phyloP scores from a whole-genome alignment of 30 jellyfish, hydroid and myxozoan genomes.

The Cassiopea xamachana region DNA sequence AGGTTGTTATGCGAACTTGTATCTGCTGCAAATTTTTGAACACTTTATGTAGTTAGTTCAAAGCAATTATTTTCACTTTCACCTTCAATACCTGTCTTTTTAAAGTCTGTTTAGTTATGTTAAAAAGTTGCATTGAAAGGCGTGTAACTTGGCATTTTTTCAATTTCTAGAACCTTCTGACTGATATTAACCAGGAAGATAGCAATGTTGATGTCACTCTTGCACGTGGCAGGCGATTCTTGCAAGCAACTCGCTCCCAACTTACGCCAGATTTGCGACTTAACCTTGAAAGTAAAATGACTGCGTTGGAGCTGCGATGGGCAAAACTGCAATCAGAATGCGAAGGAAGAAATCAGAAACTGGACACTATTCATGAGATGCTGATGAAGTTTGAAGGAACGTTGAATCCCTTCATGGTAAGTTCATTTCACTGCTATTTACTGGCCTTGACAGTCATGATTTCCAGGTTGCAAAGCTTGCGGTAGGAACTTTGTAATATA shows the following conservation, averaged over 20 bases:
- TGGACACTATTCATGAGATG: conserved; percentile 88
- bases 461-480: no score
- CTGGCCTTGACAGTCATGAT: no score
- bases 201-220: conserved; percentile 70
- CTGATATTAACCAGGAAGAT: conserved; percentile 63
- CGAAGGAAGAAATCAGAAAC: conserved; percentile 89
- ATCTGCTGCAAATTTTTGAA: no score
- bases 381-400: conserved; percentile 83
- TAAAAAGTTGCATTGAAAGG: neutral
- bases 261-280: conserved; percentile 79
- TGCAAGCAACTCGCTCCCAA: conserved; percentile 75
- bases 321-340: conserved; percentile 98
- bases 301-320: conserved; percentile 95
- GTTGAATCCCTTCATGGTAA: conserved; percentile 88
- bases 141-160: neutral
- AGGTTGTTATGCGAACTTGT: no score
- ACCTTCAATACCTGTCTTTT: neutral
- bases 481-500: no score
- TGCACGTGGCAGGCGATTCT: conserved; percentile 70
- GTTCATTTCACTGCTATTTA: conserved; percentile 1
- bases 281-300: conserved; percentile 76
- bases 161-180: conserved; percentile 32
- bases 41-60: no score
- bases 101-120: neutral
- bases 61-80: no score